Evolutionary conservation across 1,140 invertebrate genomes (phyloP).

Genomic region (Hycleus cichorii): DNA sequence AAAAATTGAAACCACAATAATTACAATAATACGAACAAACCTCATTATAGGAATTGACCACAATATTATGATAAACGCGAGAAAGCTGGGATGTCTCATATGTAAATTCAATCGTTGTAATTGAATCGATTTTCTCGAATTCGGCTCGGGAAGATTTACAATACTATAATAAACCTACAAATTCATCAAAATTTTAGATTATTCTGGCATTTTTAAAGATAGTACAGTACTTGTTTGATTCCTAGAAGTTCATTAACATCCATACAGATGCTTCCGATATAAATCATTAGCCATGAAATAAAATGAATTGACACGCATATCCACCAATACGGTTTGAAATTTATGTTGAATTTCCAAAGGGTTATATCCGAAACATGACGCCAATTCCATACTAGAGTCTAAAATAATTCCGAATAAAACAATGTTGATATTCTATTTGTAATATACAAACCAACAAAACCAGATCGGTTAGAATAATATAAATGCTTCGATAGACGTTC

Average conservation of each 20-base stretch:
- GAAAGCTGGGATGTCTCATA: slow-evolving; percentile 52
- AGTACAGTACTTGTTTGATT: slow-evolving; percentile 47
- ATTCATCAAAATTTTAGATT: background rate
- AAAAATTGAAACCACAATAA: slow-evolving; percentile 16
- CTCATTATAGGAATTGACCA: slow-evolving; percentile 50
- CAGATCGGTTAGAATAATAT: slow-evolving; percentile 30
- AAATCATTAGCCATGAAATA: slow-evolving; percentile 53
- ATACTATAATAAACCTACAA: slow-evolving; percentile 43
- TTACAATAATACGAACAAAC: slow-evolving; percentile 28
- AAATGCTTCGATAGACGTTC: slow-evolving; percentile 33
- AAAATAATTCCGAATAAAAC: slow-evolving; percentile 6
- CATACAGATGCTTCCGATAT: slow-evolving; percentile 53
- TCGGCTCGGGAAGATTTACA: slow-evolving; percentile 40
- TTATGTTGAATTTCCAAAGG: slow-evolving; percentile 33
- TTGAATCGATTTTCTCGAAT: slow-evolving; percentile 42
- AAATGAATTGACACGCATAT: slow-evolving; percentile 45
- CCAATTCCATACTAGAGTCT: slow-evolving; percentile 35
- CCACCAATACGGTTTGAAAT: slow-evolving; percentile 39
- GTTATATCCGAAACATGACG: slow-evolving; percentile 19
- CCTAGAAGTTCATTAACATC: slow-evolving; percentile 53
- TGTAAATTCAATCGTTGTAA: slow-evolving; percentile 43
- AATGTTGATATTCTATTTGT: background rate
- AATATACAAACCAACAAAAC: slow-evolving; percentile 25
- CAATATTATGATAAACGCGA: slow-evolving; percentile 46
- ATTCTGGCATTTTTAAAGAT: background rate